Conservation (phyloP, 1,140 invertebrate genomes). For the Samia ricini region DNA sequence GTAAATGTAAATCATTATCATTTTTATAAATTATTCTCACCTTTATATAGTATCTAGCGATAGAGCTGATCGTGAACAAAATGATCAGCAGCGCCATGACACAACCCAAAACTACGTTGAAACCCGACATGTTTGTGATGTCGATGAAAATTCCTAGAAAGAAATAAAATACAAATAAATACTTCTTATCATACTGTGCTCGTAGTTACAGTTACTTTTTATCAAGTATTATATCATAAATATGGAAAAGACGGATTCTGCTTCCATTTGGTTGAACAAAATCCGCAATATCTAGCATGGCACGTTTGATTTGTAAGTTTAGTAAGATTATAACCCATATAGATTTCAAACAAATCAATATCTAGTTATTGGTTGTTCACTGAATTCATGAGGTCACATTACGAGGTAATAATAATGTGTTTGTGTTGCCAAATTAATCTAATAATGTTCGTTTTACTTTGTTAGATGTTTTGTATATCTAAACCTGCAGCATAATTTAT, state of each 20-base stretch:
- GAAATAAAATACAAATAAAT: conserved; percentile 4
- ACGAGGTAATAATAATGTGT: too few relatives aligned
- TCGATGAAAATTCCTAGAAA: conserved; percentile 21
- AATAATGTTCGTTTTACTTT: not conserved
- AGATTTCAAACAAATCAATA: too few relatives aligned
- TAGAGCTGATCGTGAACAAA: conserved; percentile 70
- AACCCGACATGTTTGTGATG: conserved; percentile 54
- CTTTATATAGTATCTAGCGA: conserved; percentile 74
- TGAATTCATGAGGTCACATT: too few relatives aligned
- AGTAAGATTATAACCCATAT: too few relatives aligned
- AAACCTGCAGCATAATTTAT: too few relatives aligned
- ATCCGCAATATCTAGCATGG: too few relatives aligned
- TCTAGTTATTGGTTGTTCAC: too few relatives aligned
- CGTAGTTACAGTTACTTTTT: not conserved
- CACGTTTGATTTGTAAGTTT: too few relatives aligned
- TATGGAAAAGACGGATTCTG: too few relatives aligned
- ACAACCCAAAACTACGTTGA: conserved; percentile 69
- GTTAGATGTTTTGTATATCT: not conserved
- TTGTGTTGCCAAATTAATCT: too few relatives aligned
- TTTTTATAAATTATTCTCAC: conserved; percentile 30
- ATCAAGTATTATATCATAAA: not conserved
- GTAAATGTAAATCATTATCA: too few relatives aligned
- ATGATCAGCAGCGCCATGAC: conserved; percentile 73
- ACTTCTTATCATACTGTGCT: not conserved
- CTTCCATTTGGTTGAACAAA: too few relatives aligned